Conservation (phyloP, 2,888 invertebrate species). For the Phortica magna region DNA sequence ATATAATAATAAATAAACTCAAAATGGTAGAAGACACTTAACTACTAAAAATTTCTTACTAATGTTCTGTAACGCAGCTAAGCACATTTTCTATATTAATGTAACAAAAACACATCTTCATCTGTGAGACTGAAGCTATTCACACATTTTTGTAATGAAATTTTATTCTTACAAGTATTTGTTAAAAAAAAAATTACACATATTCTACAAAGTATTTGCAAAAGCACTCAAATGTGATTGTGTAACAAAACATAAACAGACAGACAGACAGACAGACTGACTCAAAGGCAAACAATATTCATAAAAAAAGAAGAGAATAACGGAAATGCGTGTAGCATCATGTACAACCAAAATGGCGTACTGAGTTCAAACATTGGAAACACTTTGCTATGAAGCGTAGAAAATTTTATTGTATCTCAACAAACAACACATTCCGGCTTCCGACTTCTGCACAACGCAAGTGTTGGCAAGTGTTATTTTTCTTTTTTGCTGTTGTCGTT, state of each 20-base stretch:
- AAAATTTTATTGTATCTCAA: too few species aligned
- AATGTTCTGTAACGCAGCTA: not conserved
- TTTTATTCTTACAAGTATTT: conserved; percentile 72
- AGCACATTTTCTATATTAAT: too few species aligned
- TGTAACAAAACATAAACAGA: conserved; percentile 7
- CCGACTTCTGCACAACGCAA: conserved; percentile 48
- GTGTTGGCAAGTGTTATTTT: conserved; percentile 47
- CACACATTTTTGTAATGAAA: conserved; percentile 69
- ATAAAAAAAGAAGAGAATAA: not conserved
- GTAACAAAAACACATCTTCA: too few species aligned
- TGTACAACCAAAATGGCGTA: too few species aligned
- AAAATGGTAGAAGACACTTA: too few species aligned
- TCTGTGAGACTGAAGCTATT: too few species aligned
- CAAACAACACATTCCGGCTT: too few species aligned
- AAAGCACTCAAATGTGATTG: not conserved
- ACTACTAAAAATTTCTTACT: not conserved
- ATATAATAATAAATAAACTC: too few species aligned
- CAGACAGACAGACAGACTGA: conserved; percentile 18
- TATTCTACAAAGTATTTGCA: not conserved
- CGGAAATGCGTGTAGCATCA: not conserved
- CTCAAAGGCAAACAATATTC: conserved; percentile 38
- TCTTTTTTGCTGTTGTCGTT: too few species aligned
- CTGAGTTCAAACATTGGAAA: too few species aligned
- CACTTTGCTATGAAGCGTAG: too few species aligned
- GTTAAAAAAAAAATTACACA: not conserved